phyloP scores from a whole-genome alignment of 2,113 vertebrate genomes.

The Promerops cafer region DNA sequence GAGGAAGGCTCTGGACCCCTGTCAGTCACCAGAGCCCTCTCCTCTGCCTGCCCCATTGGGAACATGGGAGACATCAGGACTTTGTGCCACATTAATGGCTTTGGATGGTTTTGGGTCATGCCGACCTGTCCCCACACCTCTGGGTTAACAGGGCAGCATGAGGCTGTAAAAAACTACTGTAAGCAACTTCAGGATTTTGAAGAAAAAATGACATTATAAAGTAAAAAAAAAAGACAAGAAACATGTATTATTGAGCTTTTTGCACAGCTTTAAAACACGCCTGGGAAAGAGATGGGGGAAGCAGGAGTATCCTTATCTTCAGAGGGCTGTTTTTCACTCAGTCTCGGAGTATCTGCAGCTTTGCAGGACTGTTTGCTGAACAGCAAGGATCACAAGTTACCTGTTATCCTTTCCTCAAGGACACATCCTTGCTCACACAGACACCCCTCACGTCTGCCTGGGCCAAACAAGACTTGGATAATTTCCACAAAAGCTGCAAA shows the following conservation, averaged over 20 bases:
- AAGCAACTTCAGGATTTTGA: background rate
- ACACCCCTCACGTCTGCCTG: background rate
- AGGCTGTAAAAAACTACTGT: background rate
- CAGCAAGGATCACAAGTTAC: background rate
- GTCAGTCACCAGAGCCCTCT: background rate
- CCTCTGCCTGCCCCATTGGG: background rate
- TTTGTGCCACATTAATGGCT: background rate
- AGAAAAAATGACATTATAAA: background rate
- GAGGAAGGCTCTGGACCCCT: background rate
- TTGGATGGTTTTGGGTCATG: background rate
- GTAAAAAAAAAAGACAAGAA: background rate
- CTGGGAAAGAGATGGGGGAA: background rate
- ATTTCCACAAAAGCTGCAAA: background rate
- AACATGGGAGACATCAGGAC: background rate
- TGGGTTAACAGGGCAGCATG: background rate
- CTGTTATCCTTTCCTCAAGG: constrained; percentile 19
- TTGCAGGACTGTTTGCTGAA: background rate
- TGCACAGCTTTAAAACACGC: background rate
- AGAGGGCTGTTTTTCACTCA: background rate
- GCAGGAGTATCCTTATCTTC: constrained; percentile 1
- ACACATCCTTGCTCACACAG: background rate
- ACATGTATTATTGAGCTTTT: background rate
- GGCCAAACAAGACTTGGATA: background rate
- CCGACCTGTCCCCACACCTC: background rate
- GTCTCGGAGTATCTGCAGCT: background rate